Evolutionary conservation across 2,888 invertebrate genomes (phyloP).

Genomic region (Oscheius onirici): DNA sequence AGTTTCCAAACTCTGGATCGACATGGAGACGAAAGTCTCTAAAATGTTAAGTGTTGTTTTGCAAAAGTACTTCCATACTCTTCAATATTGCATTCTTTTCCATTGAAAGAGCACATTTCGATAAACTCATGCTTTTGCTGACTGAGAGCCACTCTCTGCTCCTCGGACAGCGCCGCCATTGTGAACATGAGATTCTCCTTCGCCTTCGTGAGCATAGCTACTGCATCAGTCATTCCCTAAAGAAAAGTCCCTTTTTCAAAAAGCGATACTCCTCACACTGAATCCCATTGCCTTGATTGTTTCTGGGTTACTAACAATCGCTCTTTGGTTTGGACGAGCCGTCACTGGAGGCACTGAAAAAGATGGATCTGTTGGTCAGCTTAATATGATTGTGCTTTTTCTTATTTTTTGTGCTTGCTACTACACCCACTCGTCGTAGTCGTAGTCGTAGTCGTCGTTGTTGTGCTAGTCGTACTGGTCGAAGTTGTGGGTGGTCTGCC

Average conservation of each 20-base stretch:
- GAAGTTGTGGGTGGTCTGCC: slow-evolving; percentile 9
- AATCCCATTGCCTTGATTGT: slow-evolving; percentile 63
- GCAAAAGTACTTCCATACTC: slow-evolving; percentile 24
- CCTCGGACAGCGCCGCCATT: slow-evolving; percentile 56
- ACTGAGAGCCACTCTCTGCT: slow-evolving; percentile 49
- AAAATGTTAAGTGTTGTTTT: slow-evolving; percentile 23
- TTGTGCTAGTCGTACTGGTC: not conserved
- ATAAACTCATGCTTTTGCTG: slow-evolving; percentile 60
- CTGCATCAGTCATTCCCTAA: slow-evolving; percentile 63
- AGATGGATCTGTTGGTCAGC: not conserved
- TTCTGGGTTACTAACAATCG: slow-evolving; percentile 58
- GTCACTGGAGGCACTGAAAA: slow-evolving; percentile 40
- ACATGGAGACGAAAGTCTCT: slow-evolving; percentile 60
- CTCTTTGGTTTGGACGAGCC: slow-evolving; percentile 40
- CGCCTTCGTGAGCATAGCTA: slow-evolving; percentile 59
- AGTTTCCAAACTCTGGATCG: slow-evolving; percentile 62
- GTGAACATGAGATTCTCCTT: slow-evolving; percentile 65
- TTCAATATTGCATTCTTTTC: slow-evolving; percentile 61
- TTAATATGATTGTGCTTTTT: not conserved
- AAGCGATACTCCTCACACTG: not conserved
- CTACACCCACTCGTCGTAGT: slow-evolving; percentile 30
- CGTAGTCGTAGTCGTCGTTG: slow-evolving; percentile 7
- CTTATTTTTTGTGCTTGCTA: not conserved
- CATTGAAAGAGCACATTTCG: slow-evolving; percentile 64
- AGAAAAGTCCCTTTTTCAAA: not conserved